phyloP scores from a whole-genome alignment of 1,140 invertebrate species.

The Drosophila suzukii region DNA sequence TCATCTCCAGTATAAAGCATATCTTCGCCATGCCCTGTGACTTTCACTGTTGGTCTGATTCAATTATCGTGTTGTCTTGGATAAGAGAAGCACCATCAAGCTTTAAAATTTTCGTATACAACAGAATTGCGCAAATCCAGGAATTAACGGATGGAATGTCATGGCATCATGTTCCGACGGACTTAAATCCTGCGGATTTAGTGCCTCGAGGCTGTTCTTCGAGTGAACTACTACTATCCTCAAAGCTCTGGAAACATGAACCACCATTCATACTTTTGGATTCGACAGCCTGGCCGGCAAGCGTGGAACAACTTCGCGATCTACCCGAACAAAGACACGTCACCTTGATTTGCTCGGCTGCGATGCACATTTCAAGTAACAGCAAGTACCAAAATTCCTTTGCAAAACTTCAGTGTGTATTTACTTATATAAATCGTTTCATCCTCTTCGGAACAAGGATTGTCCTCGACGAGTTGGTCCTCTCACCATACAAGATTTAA shows the following conservation, averaged over 20 bases:
- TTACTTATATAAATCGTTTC: not conserved
- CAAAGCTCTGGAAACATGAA: not conserved
- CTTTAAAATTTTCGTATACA: not conserved
- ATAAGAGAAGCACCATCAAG: not conserved
- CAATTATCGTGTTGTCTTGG: not conserved
- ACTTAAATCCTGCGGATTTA: not conserved
- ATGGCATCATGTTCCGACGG: not conserved
- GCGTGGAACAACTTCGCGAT: not conserved
- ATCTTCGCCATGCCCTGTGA: not conserved
- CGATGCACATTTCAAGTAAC: not conserved
- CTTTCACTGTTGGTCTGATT: slow-evolving; percentile 1
- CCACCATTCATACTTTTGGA: not conserved
- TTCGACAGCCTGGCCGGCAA: not conserved
- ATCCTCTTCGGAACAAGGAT: too few species aligned
- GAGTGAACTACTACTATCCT: too few species aligned
- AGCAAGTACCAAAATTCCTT: slow-evolving; percentile 3
- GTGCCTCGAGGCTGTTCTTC: not conserved
- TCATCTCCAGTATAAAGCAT: too few species aligned
- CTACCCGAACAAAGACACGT: not conserved
- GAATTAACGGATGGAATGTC: not conserved
- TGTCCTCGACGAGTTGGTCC: too few species aligned
- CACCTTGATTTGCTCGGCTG: not conserved
- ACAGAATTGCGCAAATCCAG: not conserved
- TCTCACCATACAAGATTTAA: too few species aligned
- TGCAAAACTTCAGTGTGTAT: not conserved